Base-by-base conservation (phyloP, 2,888 invertebrate genomes). In the Diadegma fenestrale region DNA sequence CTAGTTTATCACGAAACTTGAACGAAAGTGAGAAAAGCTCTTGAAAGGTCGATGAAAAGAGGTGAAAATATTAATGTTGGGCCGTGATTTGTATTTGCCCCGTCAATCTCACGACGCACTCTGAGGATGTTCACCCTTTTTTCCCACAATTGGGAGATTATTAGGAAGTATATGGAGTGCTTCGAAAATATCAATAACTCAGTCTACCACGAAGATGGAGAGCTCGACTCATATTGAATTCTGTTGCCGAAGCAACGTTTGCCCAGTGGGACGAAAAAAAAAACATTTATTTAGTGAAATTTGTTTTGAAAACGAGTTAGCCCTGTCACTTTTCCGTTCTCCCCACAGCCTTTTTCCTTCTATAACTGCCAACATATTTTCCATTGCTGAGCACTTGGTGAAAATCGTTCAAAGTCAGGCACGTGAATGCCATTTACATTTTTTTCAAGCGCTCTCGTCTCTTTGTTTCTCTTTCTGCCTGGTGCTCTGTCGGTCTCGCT, bases 71-170 rank as follows among this genome's bases (percentile, higher is more conserved):
- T 63, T 51, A 68, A 79, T 79, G 68, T 41, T 48, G 14, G 26
- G 45, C 30, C 26, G 37, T 72, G 83, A 86, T 87, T 87, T 84
- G 83, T 87, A 83, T 87, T 87, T 86, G 77, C 82, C 78, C 78
- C 73, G 78, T 83, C 80, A 80, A 79, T 75, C 78, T n/a, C 19
- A 80, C 63, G 69, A 79, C 79, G 73, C 72, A 73, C 33, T 69
- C 51, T 43, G 30, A 48, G 19, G 8, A 2, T 7, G 33, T 41
- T 76, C 37, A 26, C 26, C 76, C 80, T 37, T 71, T 84, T 68
- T 54, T 45, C 61, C 51, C 22, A 26, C 45, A 63, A 63, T 51
- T 41, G 45, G 41, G 19, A 72, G 41, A 80, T 82, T 85, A 72
- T 76, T 30, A 61, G 66, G 58, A 51, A 78, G 51, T 26, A 51